Conservation (phyloP, 2,888 invertebrate genomes). For the Phyto melanocephala region DNA sequence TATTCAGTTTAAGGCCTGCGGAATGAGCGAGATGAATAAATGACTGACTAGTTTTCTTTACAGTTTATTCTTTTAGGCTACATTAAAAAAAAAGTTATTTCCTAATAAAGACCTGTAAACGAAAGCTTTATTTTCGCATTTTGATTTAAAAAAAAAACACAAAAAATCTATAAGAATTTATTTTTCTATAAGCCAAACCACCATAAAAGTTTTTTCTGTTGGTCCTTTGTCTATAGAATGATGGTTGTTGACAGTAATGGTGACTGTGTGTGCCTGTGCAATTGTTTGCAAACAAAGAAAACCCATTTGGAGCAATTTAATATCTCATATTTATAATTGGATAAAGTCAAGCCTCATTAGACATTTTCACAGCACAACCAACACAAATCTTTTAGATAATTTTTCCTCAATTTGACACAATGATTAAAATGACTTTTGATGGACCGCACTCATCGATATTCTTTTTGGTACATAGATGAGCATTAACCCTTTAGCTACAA, state of each 20-base stretch:
- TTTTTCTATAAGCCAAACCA: background rate
- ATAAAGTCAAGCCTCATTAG: constrained; percentile 51
- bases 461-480: background rate
- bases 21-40: constrained; percentile 14
- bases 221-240: background rate
- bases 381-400: constrained; percentile 14
- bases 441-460: background rate
- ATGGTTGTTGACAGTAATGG: background rate
- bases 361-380: constrained; percentile 7
- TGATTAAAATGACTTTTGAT: constrained; percentile 23
- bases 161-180: background rate
- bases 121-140: constrained; percentile 27
- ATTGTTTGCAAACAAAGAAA: constrained; percentile 18
- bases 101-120: background rate
- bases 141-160: background rate
- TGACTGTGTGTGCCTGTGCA: background rate
- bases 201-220: background rate
- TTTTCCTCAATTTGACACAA: constrained; percentile 25
- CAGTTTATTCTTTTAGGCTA: background rate
- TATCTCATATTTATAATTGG: constrained; percentile 36
- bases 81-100: background rate
- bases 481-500: too few relatives aligned
- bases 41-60: constrained; percentile 4
- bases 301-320: constrained; percentile 25
- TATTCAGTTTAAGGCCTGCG: background rate